Conservation (phyloP, 2,113 vertebrate genomes). For the Tragelaphus imberbis region DNA sequence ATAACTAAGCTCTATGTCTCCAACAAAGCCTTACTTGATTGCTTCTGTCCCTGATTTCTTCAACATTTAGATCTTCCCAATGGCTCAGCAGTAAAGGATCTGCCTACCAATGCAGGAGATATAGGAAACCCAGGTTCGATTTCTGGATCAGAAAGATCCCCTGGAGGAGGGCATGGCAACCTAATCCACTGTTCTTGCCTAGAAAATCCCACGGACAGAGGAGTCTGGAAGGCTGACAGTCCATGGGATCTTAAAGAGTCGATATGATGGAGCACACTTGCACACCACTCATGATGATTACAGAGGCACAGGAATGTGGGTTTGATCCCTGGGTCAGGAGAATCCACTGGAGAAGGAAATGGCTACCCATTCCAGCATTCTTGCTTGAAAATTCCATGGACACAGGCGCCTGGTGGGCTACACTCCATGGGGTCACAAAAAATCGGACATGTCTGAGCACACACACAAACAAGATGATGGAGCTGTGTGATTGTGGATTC, state of each 20-base stretch:
- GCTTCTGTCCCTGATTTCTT: neutral
- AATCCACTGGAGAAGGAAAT: neutral
- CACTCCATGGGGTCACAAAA: neutral
- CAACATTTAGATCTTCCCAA: neutral
- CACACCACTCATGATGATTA: neutral
- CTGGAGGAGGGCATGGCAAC: neutral
- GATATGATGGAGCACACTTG: rapidly evolving
- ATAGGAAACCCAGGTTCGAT: neutral
- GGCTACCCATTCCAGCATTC: neutral
- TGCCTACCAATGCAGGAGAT: neutral
- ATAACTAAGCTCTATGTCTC: neutral
- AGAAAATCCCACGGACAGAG: neutral
- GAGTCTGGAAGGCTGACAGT: neutral
- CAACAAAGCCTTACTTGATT: neutral
- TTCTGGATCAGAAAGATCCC: neutral
- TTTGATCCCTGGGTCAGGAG: neutral
- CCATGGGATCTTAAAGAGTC: neutral
- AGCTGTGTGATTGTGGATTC: neutral
- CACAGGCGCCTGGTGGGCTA: neutral
- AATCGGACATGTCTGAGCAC: neutral
- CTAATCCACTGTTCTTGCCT: neutral
- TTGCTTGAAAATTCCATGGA: neutral
- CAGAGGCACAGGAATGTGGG: neutral
- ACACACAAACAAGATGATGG: neutral
- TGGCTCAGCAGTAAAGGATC: neutral